Base-by-base conservation (phyloP, 2,888 invertebrate genomes). In the Tetrapedia diversipes region DNA sequence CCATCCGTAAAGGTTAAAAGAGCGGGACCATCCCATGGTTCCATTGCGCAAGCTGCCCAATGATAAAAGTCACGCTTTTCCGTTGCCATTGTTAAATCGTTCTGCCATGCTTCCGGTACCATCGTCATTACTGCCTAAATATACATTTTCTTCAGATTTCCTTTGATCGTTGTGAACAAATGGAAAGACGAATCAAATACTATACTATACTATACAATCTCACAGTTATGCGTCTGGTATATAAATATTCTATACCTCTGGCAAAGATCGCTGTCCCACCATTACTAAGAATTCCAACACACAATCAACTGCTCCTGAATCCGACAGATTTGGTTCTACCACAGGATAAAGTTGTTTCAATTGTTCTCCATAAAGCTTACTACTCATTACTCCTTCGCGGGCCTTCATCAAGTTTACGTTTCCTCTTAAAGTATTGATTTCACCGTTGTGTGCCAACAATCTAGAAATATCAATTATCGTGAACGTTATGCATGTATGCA, bases 101-200 rank as follows among this genome's bases (percentile, higher is more conserved):
- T 98, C 92, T 99, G 98, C 99, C 99, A 99, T 0, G 99, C 99
- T 92, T 99, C 99, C 0, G 99, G 99, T 53, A 98, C 98, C 99
- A 99, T 99, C 0, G 98, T 99, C 98, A 99, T 98, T 47, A 99
- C 97, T 53, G 99, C 99, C 94, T 95, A 83, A 49, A 65, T 39
- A 32, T 39, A 51, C 14, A 59, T 41, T 22, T 37, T 10, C 29
- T 72, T 14, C n/a, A 22, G 1, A 39, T 24, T 45, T 22, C 11
- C 3, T 1, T 27, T 11, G 27, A 67, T 59, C 3, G 3, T 29
- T 11, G 16, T 8, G n/a, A 56, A n/a, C 16, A 22, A 27, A 11
- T n/a, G 14, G 4, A 34, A 14, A 22, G 3, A 11, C 34, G 16
- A 27, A 14, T 24, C 24, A 24, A 47, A 24, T 37, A 24, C 24